Conservation (phyloP, 2,888 invertebrate species). For the Athripsodes cinereus region DNA sequence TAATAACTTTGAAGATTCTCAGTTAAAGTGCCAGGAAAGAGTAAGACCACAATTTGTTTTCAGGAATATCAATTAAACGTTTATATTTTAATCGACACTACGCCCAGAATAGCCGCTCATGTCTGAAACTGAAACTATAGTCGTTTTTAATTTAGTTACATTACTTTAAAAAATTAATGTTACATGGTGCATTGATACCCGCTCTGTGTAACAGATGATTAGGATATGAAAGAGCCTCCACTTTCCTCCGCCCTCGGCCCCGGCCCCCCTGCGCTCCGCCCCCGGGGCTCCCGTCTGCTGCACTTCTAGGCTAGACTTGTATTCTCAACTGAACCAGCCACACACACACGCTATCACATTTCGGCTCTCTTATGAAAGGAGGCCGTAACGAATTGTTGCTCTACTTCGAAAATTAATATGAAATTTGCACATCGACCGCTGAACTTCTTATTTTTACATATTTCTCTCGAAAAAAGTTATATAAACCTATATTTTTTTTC, state of each 20-base stretch:
- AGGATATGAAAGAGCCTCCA: slow-evolving; percentile 38
- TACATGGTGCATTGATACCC: not conserved
- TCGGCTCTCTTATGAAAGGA: slow-evolving; percentile 16
- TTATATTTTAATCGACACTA: no score
- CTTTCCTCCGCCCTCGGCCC: slow-evolving; percentile 38
- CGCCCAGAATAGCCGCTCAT: no score
- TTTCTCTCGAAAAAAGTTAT: no score
- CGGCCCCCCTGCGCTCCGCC: slow-evolving; percentile 35
- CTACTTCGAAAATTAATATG: not conserved
- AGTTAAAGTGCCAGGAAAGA: no score
- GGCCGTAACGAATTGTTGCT: not conserved
- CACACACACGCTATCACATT: slow-evolving; percentile 27
- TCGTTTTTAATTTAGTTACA: no score
- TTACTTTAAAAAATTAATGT: not conserved
- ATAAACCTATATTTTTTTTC: no score
- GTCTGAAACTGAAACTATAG: no score
- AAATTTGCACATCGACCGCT: no score
- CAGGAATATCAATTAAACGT: no score
- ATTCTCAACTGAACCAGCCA: slow-evolving; percentile 1
- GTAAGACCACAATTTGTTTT: no score
- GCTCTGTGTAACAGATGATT: slow-evolving; percentile 1
- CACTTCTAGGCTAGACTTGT: slow-evolving; percentile 27
- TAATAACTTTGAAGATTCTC: no score
- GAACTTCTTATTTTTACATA: no score
- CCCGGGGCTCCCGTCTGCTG: slow-evolving; percentile 25